Evolutionary conservation across 2,888 invertebrate species (phyloP).

Genomic region (Drosophila bunnanda): DNA sequence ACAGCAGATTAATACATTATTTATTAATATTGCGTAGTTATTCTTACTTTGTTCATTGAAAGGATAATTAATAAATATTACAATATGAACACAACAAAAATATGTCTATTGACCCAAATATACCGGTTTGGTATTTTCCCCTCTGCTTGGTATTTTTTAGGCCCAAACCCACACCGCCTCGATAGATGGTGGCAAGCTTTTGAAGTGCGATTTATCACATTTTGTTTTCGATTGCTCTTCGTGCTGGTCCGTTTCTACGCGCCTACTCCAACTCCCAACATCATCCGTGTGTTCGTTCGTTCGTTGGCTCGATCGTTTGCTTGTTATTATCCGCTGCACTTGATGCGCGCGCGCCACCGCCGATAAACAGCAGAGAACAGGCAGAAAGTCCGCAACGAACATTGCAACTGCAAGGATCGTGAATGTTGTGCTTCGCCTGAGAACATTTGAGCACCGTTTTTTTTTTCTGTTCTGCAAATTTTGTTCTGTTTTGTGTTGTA

Average conservation of each 20-base stretch:
- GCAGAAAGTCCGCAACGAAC: conserved; percentile 2
- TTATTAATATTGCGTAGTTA: no score
- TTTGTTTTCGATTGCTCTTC: conserved; percentile 65
- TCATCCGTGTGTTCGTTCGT: conserved; percentile 9
- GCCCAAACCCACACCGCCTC: background rate
- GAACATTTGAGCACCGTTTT: conserved; percentile 28
- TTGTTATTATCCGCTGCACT: conserved; percentile 26
- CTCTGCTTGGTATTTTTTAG: background rate
- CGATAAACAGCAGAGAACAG: background rate
- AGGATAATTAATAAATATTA: no score
- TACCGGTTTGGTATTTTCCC: background rate
- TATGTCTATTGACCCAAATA: no score
- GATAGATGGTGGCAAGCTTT: conserved; percentile 29
- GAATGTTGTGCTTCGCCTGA: conserved; percentile 10
- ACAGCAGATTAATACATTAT: no score
- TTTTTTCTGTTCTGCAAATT: conserved; percentile 32
- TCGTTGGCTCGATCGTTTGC: conserved; percentile 9
- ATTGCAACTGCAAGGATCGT: conserved; percentile 13
- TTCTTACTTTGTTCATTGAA: no score
- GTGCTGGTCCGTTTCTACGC: conserved; percentile 59
- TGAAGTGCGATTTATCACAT: conserved; percentile 55
- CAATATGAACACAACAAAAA: no score
- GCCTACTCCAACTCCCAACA: conserved; percentile 22
- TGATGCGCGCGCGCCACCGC: conserved; percentile 35
- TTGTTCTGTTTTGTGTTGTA: conserved; percentile 39